Percentiles rank a stretch among this genome's conserved stretches.
These are phyloP conservation scores for Lycocerus yunnanus DNA, from an alignment of 2,888 invertebrate genomes.

Conservation along the genomic window DNA sequence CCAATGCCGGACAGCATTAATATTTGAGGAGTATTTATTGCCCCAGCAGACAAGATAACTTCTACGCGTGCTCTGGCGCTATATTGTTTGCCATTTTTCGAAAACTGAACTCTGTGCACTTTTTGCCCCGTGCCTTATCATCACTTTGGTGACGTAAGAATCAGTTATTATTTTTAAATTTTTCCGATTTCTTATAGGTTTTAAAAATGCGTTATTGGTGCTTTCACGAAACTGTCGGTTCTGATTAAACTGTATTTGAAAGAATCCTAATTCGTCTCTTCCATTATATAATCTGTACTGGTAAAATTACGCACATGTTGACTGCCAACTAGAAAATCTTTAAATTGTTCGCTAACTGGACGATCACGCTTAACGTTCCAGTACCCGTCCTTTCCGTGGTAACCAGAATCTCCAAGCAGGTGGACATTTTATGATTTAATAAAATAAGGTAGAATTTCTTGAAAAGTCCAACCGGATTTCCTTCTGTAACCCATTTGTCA, in stretches of 20 bases:
- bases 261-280: conserved; percentile 81
- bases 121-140: conserved; percentile 69
- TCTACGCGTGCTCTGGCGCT: conserved; percentile 76
- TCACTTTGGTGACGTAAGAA: conserved; percentile 71
- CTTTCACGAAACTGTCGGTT: conserved; percentile 80
- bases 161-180: conserved; percentile 80
- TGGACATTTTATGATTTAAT: conserved; percentile 83
- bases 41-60: conserved; percentile 84
- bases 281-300: conserved; percentile 80
- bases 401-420: conserved; percentile 73
- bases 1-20: conserved; percentile 91
- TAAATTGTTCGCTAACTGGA: conserved; percentile 79
- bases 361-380: conserved; percentile 84
- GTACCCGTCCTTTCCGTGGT: conserved; percentile 79
- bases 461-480: conserved; percentile 89
- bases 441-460: conserved; percentile 81
- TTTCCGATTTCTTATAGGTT: conserved; percentile 75
- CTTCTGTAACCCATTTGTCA: conserved; percentile 81
- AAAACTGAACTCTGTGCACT: conserved; percentile 77
- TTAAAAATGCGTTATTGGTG: conserved; percentile 84
- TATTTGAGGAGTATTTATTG: conserved; percentile 86
- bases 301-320: conserved; percentile 69
- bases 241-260: conserved; percentile 85
- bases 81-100: conserved; percentile 67
- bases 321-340: conserved; percentile 82